Conservation (phyloP, 2,797 vertebrate species). For the Gymnoscopelus microlampas region DNA sequence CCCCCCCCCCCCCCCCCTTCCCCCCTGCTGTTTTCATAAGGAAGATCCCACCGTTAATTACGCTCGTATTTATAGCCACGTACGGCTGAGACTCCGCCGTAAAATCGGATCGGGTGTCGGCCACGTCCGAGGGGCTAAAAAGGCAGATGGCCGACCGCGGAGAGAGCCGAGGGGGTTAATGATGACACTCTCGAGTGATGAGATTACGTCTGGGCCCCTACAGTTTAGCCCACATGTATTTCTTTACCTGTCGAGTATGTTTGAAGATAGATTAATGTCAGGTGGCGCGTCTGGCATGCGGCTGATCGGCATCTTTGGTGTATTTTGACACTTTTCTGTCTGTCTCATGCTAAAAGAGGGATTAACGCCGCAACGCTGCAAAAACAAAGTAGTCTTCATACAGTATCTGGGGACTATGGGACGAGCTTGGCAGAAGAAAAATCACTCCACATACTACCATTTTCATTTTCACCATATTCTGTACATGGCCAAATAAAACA, state of each 20-base stretch:
- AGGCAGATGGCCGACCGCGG: conserved; percentile 65
- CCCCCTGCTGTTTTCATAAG: conserved; percentile 42
- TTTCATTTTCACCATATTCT: neutral
- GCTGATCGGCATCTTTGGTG: too few species aligned
- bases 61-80: conserved; percentile 56
- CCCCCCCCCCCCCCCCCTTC: too few species aligned
- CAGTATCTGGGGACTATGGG: too few species aligned
- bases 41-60: conserved; percentile 47
- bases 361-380: too few species aligned
- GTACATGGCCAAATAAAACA: neutral
- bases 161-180: conserved; percentile 59
- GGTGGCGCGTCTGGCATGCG: too few species aligned
- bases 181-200: conserved; percentile 43
- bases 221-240: neutral
- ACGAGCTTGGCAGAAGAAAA: too few species aligned
- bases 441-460: too few species aligned
- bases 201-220: conserved; percentile 37
- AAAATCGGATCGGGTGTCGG: conserved; percentile 60
- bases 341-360: too few species aligned
- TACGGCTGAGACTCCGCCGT: conserved; percentile 37
- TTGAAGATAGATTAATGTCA: neutral
- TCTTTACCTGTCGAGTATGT: conserved; percentile 5
- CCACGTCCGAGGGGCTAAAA: conserved; percentile 52
- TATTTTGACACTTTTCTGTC: too few species aligned
- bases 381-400: too few species aligned